Base-by-base conservation (phyloP, 2,113 vertebrate genomes). In the Daubentonia madagascariensis region DNA sequence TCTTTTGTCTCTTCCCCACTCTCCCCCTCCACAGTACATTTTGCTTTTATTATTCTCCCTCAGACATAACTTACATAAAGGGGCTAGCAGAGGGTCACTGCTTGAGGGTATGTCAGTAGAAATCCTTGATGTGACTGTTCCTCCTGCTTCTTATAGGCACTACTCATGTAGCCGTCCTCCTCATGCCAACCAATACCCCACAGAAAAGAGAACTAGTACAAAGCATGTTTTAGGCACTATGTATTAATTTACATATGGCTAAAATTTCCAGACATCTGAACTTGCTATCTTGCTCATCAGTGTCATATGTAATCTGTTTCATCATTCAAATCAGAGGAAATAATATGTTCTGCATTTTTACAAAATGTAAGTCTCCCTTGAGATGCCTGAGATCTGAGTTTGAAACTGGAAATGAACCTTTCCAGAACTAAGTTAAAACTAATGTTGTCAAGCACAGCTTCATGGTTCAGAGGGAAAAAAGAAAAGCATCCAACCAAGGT, bases 351-450 rank as follows among this genome's bases (percentile, higher is more conserved):
- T 30, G 75, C 96, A 96, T 98, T 98, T 96, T 97, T 97, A 94
- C 20, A 87, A 95, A 92, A 94, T 61, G 75, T 80, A 81, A 85
- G 92, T 76, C 89, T 96, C 93, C 86, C 63, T 94, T 83, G 76
- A 75, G 93, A 35, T 96, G 93, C 90, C 73, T n/a, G 67, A 96
- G 96, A 96, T 96, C 92, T 96, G 83, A 91, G 79, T 92, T 90
- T 97, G 92, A 54, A 97, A 97, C 75, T 97, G 97, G 96, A 97
- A 98, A 87, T 97, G 98, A 97, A 97, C 97, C 97, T 96, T 98
- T 86, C 96, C 96, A 98, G 96, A 98, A 97, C 96, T 96, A 96
- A 97, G 95, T 97, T 96, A 97, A 97, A 97, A 96, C 96, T 94
- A 97, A 98, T 97, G 96, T 97, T 57, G 57, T 96, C 79, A 96